Evolutionary conservation across 2,797 vertebrate species (phyloP).

Genomic region (Diplodus puntazzo): DNA sequence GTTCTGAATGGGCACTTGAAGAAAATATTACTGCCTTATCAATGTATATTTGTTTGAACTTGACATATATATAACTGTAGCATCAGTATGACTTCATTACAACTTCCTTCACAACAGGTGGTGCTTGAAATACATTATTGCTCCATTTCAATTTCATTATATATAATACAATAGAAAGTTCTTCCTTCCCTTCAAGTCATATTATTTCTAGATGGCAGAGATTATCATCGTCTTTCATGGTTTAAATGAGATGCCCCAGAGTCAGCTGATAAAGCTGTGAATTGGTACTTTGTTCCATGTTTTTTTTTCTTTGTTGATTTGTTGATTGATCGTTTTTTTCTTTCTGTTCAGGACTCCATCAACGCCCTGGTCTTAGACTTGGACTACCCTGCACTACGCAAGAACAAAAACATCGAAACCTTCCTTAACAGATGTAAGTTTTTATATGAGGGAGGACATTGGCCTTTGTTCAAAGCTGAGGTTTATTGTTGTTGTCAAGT

Average conservation of each 20-base stretch:
- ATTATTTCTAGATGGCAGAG: neutral
- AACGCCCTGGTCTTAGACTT: slow-evolving; percentile 97
- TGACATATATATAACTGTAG: neutral
- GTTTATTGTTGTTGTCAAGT: neutral
- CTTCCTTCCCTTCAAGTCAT: too few relatives aligned
- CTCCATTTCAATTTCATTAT: neutral
- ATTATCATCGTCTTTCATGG: neutral
- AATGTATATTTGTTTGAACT: neutral
- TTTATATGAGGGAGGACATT: neutral
- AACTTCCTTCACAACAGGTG: neutral
- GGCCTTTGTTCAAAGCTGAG: neutral
- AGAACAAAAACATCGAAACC: slow-evolving; percentile 99
- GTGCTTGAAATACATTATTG: neutral
- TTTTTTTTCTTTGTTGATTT: slow-evolving; percentile 10
- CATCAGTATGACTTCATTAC: neutral
- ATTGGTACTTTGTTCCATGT: neutral
- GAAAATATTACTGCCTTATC: neutral
- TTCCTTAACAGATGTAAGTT: slow-evolving; percentile 98
- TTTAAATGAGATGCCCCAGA: neutral
- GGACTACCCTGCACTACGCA: slow-evolving; percentile 96
- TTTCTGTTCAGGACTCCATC: slow-evolving; percentile 91
- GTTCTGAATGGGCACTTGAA: neutral
- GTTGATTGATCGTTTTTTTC: slow-evolving; percentile 21
- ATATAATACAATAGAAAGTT: neutral
- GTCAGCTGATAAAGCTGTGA: neutral